Percentiles rank a stretch among this genome's conserved stretches.
Evolutionary conservation across 2,113 vertebrate genomes (phyloP).

Genomic region (Gasterosteus nipponicus): DNA sequence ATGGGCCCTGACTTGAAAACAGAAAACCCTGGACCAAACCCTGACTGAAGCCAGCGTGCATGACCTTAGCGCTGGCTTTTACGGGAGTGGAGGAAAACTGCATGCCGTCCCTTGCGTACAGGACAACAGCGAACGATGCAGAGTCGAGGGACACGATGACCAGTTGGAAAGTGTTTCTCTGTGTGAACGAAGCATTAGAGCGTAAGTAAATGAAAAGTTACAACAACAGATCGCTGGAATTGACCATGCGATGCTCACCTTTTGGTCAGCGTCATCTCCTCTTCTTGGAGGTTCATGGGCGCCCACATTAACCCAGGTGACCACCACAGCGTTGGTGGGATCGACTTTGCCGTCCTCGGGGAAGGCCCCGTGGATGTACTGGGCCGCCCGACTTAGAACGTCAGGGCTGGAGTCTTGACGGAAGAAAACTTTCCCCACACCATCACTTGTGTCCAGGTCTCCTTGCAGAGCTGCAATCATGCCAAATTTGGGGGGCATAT

Average conservation of each 20-base stretch:
- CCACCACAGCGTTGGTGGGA: constrained; percentile 81
- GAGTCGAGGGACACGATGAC: constrained; percentile 87
- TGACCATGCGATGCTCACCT: constrained; percentile 74
- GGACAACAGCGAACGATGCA: constrained; percentile 88
- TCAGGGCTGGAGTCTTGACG: constrained; percentile 85
- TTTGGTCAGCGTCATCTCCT: constrained; percentile 68
- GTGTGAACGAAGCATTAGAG: constrained; percentile 33
- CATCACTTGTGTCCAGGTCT: constrained; percentile 88
- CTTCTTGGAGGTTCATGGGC: constrained; percentile 68
- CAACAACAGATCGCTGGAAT: not conserved
- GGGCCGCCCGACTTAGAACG: constrained; percentile 73
- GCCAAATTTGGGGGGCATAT: constrained; percentile 86
- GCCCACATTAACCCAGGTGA: constrained; percentile 87
- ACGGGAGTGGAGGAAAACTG: constrained; percentile 85
- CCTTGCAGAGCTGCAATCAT: constrained; percentile 87
- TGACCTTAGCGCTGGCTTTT: constrained; percentile 60
- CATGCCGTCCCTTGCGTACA: constrained; percentile 88
- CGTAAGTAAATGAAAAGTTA: constrained; percentile 3
- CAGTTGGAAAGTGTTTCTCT: constrained; percentile 96
- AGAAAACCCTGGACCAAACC: constrained; percentile 80
- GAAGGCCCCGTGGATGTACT: constrained; percentile 86
- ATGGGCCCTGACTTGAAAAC: constrained; percentile 81
- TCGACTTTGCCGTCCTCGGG: constrained; percentile 77
- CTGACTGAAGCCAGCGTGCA: constrained; percentile 89
- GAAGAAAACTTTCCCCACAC: constrained; percentile 85